Evolutionary conservation across 2,888 invertebrate species (phyloP), one percentile per base, ranked within the genome.

Genomic region (Pachliopta kotzebuea): DNA sequence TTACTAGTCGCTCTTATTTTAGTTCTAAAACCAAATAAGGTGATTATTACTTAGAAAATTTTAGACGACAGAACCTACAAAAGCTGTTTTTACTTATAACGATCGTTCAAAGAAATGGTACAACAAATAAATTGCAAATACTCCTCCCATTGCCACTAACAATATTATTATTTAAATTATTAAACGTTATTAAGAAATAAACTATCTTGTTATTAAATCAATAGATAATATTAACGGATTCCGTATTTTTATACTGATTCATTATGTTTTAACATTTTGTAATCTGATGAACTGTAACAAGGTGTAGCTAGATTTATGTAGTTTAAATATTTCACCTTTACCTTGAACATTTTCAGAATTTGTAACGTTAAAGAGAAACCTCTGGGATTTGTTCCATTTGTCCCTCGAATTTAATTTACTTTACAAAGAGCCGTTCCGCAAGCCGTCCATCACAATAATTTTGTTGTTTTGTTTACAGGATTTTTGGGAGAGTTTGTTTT

Each of bases 381-480:
- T 29, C 55, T 26, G 61, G 49, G 61, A 61, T 56, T 56, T 56
- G 55, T 61, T 61, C 31, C 61, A 49, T 60, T 60, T 61, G 56
- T 61, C 56, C 49, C 61, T 61, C 49, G 23, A 61, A 61, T 61
- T 61, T 56, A 61, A 61, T 56, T 61, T 56, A 56, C 29, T 62
- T 62, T 62, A 62, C 56, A 62, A 56, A 62, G 31, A 62, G 24
- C 62, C 56, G 56, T 50, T 56, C 50, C 50, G 23, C 56, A 37
- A 62, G 56, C 50, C 50, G 50, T 56, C 56, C 62, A n/a, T 62
- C 56, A 21, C 49, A 61, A 49, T 61, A 56, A 61, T 61, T 56
- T 61, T 61, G 45, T 60, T 45, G 61, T 55, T 45, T 61, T 61
- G 56, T 62, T 61, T 56, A 24, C n/a, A 50, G 23, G 29, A 23